A percentile compares a stretch with the other conserved stretches of the same genome.
These are phyloP conservation scores for Nebria ingens DNA, from an alignment of 1,140 invertebrate genomes.

Conservation along the genomic window DNA sequence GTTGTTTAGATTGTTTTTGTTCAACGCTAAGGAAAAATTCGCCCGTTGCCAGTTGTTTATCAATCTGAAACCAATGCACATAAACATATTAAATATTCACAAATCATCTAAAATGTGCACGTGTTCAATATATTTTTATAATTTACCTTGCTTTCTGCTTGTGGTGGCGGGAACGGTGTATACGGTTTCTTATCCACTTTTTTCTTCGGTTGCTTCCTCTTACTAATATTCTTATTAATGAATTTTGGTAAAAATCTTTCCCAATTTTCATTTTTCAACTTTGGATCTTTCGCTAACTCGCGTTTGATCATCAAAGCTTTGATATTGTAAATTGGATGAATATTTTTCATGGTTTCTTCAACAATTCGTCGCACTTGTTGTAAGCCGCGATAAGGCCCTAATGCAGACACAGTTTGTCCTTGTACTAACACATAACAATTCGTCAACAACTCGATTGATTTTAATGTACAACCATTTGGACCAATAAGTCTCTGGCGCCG, in stretches of 20 bases:
- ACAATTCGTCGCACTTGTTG: slow-evolving; percentile 87
- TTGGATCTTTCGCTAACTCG: slow-evolving; percentile 86
- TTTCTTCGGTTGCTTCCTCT: slow-evolving; percentile 76
- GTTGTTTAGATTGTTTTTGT: slow-evolving; percentile 61
- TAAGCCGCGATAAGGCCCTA: slow-evolving; percentile 92
- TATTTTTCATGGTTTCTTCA: slow-evolving; percentile 96
- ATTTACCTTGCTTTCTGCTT: slow-evolving; percentile 70
- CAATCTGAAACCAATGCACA: slow-evolving; percentile 43
- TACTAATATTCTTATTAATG: slow-evolving; percentile 81
- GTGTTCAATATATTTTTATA: background rate
- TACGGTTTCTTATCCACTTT: slow-evolving; percentile 84
- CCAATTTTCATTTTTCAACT: slow-evolving; percentile 92
- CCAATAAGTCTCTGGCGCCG: slow-evolving; percentile 90
- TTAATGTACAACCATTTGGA: slow-evolving; percentile 92
- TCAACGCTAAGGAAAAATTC: slow-evolving; percentile 92
- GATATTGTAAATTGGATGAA: slow-evolving; percentile 99
- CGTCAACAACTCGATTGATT: slow-evolving; percentile 96
- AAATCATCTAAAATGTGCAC: background rate
- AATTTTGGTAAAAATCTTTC: slow-evolving; percentile 95
- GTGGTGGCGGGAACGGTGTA: slow-evolving; percentile 94
- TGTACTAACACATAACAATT: slow-evolving; percentile 96
- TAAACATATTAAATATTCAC: background rate
- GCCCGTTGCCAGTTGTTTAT: slow-evolving; percentile 86
- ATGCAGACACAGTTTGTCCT: slow-evolving; percentile 92
- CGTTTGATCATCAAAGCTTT: slow-evolving; percentile 97